Evolutionary conservation across 1,140 invertebrate genomes (phyloP).

Genomic region (Chymomyza costata): DNA sequence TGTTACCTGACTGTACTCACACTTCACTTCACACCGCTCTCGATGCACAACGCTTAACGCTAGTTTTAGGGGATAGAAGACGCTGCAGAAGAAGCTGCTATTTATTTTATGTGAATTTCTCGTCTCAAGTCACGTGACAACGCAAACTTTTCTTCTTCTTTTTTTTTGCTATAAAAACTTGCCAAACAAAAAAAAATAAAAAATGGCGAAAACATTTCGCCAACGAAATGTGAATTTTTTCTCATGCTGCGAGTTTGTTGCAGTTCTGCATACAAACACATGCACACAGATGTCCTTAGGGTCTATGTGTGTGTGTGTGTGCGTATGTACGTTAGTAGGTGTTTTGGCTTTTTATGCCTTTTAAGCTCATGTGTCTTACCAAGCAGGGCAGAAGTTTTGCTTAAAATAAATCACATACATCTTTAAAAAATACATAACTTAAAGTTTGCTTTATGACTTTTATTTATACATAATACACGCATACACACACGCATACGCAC

Average conservation of each 20-base stretch:
- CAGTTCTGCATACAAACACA: constrained; percentile 2
- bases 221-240: constrained; percentile 29
- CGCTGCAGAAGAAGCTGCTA: no score
- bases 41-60: no score
- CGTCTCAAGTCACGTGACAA: constrained; percentile 52
- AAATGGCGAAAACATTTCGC: no score
- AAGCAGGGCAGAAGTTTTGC: constrained; percentile 31
- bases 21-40: no score
- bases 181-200: constrained; percentile 36
- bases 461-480: constrained; percentile 39
- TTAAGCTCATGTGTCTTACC: neutral
- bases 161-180: constrained; percentile 24
- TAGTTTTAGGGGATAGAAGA: no score
- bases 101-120: constrained; percentile 48
- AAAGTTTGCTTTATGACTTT: constrained; percentile 66
- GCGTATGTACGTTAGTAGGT: constrained; percentile 4
- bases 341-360: no score
- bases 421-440: constrained; percentile 71
- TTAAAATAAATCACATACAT: constrained; percentile 66
- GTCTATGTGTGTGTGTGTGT: neutral
- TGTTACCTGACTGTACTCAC: no score
- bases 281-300: no score
- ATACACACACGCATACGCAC: constrained; percentile 13
- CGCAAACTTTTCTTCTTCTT: constrained; percentile 32
- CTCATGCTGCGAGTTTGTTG: constrained; percentile 13